Base-by-base conservation (phyloP, 2,888 invertebrate species). In the Acronicta psi region DNA sequence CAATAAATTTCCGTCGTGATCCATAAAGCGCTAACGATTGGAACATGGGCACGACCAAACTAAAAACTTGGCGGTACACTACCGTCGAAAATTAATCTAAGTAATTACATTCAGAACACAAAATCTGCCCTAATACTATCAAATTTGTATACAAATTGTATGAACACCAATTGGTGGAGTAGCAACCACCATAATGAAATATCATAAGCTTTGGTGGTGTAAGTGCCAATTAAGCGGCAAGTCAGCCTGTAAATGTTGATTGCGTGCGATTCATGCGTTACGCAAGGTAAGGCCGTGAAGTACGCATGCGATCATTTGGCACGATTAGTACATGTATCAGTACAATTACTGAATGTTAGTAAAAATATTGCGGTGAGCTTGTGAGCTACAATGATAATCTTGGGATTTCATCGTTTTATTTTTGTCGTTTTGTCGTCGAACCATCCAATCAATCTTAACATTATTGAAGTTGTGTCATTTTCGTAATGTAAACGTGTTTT, bases 181-280 rank as follows among this genome's bases (percentile, higher is more conserved):
- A 57, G 44, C 42, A 57, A 59, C 46, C 55, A 25, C 38, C 65
- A 46, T 68, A 77, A 76, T 63, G 58, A 71, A 77, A 77, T 71
- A 63, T 73, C 65, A 71, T 66, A 59, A 63, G 67, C 67, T 47
- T 53, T 58, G 58, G 55, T 42, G 49, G 49, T 59, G 58, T 69
- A 74, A 77, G 75, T 66, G 59, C 63, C 75, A 75, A 75, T 75
- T 75, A 77, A 59, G 57, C 59, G 41, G 40, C 49, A 71, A n/a
- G 70, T 57, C 53, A 46, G 57, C 62, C 46, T 61, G 65, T 68
- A 70, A 75, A 71, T 74, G 71, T 68, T 77, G 75, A 75, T 75
- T 77, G 75, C 77, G 72, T 77, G 77, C 65, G 61, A 61, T 68
- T 56, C 61, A 54, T 53, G 65, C 62, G 68, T 73, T 65, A 58